These are phyloP conservation scores for Danio albolineatus DNA, from an alignment of 2,797 vertebrate species.

Conservation along the genomic window DNA sequence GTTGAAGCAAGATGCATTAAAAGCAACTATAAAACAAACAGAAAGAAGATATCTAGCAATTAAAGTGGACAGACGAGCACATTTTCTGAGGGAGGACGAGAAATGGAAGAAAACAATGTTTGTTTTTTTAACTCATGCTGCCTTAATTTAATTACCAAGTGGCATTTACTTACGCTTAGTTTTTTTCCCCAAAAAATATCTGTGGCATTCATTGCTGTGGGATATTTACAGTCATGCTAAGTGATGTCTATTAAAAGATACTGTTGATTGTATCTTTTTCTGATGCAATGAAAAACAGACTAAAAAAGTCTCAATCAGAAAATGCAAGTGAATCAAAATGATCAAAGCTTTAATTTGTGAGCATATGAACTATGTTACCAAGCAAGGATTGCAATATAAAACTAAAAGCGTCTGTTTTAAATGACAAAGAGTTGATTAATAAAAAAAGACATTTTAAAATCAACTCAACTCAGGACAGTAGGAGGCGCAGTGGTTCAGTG, in stretches of 20 bases:
- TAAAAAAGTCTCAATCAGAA: background rate
- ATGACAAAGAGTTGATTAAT: background rate
- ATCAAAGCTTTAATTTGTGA: background rate
- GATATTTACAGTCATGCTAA: conserved; percentile 35
- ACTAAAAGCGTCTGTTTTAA: background rate
- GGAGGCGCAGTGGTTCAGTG: too few relatives aligned
- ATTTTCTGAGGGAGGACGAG: conserved; percentile 5
- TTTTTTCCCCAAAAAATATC: conserved; percentile 46
- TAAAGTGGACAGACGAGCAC: background rate
- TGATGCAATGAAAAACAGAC: conserved; percentile 19
- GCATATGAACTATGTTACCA: background rate
- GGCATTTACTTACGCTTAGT: conserved; percentile 30
- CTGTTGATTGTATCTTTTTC: conserved; percentile 5
- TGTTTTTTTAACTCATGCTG: conserved; percentile 17
- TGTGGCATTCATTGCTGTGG: conserved; percentile 33
- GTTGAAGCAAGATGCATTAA: background rate
- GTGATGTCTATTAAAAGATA: conserved; percentile 35
- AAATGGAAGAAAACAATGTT: conserved; percentile 12
- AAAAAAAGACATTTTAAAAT: background rate
- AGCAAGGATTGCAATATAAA: background rate
- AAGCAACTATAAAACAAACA: conserved; percentile 7
- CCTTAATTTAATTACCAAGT: conserved; percentile 51
- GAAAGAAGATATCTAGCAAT: background rate
- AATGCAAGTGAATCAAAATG: background rate
- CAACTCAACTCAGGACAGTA: too few relatives aligned